Evolutionary conservation across 2,113 vertebrate species (phyloP).

Genomic region (Fregetta grallaria): DNA sequence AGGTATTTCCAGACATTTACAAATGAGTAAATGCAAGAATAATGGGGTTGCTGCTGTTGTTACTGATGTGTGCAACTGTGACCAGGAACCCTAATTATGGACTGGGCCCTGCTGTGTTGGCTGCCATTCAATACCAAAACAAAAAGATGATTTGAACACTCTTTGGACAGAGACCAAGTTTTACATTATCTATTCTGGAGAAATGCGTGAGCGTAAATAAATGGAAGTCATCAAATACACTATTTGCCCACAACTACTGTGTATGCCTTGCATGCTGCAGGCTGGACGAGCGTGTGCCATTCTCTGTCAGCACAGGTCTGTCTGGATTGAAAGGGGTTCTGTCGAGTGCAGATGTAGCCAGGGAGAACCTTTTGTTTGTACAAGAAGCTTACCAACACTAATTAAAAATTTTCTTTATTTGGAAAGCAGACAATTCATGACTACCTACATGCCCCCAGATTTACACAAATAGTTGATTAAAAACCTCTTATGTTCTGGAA

Average conservation of each 20-base stretch:
- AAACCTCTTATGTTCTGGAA: background rate
- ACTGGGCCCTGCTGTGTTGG: background rate
- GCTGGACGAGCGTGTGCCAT: background rate
- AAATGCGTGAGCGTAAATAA: fast-evolving
- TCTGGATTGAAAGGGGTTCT: background rate
- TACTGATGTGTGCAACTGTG: background rate
- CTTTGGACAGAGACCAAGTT: background rate
- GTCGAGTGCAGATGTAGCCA: background rate
- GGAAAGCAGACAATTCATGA: background rate
- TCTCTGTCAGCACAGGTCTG: background rate
- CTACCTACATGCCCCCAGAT: background rate
- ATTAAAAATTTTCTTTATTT: conserved; percentile 27
- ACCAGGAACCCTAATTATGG: background rate
- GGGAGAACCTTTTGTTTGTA: background rate
- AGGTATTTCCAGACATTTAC: background rate
- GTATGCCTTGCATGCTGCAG: background rate
- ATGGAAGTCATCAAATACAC: background rate
- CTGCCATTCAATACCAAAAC: background rate
- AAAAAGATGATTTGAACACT: background rate
- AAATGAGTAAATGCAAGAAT: background rate
- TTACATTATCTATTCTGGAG: background rate
- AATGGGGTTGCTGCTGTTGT: background rate
- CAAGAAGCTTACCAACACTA: background rate
- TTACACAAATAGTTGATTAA: background rate
- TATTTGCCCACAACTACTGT: background rate